Percentiles rank a stretch among this genome's conserved stretches.
Evolutionary conservation across 1,140 invertebrate species (phyloP).

Genomic region (Scaptomyza pallida): DNA sequence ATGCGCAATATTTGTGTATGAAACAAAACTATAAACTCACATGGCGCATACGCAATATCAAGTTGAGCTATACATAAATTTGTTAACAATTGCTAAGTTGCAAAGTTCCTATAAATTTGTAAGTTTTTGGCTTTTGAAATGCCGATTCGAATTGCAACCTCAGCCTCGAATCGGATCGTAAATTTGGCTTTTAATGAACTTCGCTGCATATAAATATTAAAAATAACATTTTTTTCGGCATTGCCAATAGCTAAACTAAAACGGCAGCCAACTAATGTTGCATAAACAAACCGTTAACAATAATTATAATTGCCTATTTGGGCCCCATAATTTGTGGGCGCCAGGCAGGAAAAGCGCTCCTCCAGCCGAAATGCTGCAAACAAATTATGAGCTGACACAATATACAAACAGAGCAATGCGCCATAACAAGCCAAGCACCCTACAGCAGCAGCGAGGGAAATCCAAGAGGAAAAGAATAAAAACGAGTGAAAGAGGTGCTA

Average conservation of each 20-base stretch:
- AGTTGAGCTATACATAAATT: slow-evolving; percentile 53
- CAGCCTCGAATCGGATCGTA: slow-evolving; percentile 59
- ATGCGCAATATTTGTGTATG: slow-evolving; percentile 66
- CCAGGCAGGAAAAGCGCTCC: slow-evolving; percentile 67
- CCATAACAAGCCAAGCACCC: slow-evolving; percentile 10
- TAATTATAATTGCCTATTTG: slow-evolving; percentile 80
- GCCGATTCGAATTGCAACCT: slow-evolving; percentile 52
- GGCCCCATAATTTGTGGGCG: slow-evolving; percentile 68
- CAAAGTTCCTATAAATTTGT: slow-evolving; percentile 74
- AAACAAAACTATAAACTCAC: slow-evolving; percentile 39
- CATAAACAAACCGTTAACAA: slow-evolving; percentile 80
- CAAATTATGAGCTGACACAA: slow-evolving; percentile 75
- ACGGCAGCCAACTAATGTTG: slow-evolving; percentile 63
- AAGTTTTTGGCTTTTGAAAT: slow-evolving; percentile 56
- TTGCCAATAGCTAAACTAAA: slow-evolving; percentile 62
- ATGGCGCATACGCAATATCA: slow-evolving; percentile 73
- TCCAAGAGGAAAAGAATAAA: background rate
- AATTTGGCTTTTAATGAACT: slow-evolving; percentile 78
- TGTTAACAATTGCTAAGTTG: slow-evolving; percentile 67
- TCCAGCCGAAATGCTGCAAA: slow-evolving; percentile 1
- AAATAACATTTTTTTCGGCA: slow-evolving; percentile 77
- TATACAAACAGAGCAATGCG: slow-evolving; percentile 61
- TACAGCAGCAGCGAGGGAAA: background rate
- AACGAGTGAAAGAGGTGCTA: background rate
- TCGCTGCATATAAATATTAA: slow-evolving; percentile 78